phyloP scores from a whole-genome alignment of 2,888 invertebrate species.

The Cataglyphis albicans region DNA sequence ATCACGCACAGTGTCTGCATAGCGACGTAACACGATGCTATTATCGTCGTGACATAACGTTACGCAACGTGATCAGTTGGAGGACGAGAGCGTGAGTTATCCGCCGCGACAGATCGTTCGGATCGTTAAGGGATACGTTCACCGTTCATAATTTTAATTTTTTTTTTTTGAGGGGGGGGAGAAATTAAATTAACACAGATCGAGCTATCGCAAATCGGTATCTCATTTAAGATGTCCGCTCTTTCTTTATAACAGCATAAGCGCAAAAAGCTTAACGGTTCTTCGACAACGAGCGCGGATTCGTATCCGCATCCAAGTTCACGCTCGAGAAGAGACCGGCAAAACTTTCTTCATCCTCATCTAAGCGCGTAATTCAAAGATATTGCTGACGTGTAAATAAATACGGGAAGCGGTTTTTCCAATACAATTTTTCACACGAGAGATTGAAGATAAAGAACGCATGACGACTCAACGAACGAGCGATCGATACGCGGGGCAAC shows the following conservation, averaged over 20 bases:
- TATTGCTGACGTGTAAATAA: neutral
- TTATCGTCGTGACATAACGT: slow-evolving; percentile 65
- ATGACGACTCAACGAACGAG: slow-evolving; percentile 3
- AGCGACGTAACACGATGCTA: slow-evolving; percentile 48
- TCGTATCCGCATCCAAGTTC: neutral
- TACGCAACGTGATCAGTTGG: slow-evolving; percentile 62
- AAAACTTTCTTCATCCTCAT: neutral
- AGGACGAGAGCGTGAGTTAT: slow-evolving; percentile 50
- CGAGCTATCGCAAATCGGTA: neutral
- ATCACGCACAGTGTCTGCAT: slow-evolving; percentile 18
- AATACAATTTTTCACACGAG: slow-evolving; percentile 6
- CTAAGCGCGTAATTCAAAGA: neutral
- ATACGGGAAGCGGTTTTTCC: neutral
- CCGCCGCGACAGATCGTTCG: slow-evolving; percentile 11
- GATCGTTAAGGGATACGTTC: slow-evolving; percentile 28
- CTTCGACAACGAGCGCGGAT: neutral
- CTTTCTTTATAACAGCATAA: neutral
- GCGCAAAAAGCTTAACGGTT: neutral
- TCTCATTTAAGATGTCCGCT: neutral
- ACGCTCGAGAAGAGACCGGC: neutral
- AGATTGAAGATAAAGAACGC: slow-evolving; percentile 30
- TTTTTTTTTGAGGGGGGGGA: too few relatives aligned
- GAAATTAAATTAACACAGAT: neutral
- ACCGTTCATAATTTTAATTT: neutral
- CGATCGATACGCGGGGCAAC: slow-evolving; percentile 55